Base-by-base conservation (phyloP, 2,888 invertebrate species). In the Eurois occulta region DNA sequence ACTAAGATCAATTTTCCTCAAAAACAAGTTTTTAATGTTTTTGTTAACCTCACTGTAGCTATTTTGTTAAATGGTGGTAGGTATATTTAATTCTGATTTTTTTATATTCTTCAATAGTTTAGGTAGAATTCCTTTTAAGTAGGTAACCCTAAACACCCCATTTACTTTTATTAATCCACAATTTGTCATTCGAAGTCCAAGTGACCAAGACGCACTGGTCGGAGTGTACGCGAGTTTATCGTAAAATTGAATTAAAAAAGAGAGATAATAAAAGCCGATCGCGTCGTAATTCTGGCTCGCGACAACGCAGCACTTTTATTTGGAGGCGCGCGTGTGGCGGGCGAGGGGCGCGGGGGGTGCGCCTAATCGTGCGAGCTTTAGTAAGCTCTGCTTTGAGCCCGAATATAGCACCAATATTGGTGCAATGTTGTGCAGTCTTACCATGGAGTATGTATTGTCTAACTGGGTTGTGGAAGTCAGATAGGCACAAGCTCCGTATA, bases 171-270 rank as follows among this genome's bases (percentile, higher is more conserved):
- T 72, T 64, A 41, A 2, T 67, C 52, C 21, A 62, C 62, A 69
- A 69, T 62, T 62, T 77, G 62, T 82, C 77, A 85, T 78, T 75
- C 55, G 76, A 72, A 72, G 62, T n/a, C 64, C 65, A 60, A 84
- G 67, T 83, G 86, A 89, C 89, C 91, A 93, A 93, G 88, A 91
- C 60, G 48, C 71, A 77, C 88, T 83, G 87, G 91, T 91, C 92
- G 84, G 80, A 87, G 91, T 89, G 74, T 88, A 92, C 89, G 91
- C 90, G 87, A 89, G 94, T 92, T 95, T 95, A 96, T 96, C 95
- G 94, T 96, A 95, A 95, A 96, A 96, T 95, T 95, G 95, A 96
- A 96, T 96, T 95, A 94, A 96, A 96, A 96, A 96, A 96, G 93
- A 94, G 90, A 94, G 93, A 95, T 94, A 95, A 95, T 94, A 96